These are phyloP conservation scores for Brenthis hecate DNA, from an alignment of 2,888 invertebrate species.

Conservation along the genomic window DNA sequence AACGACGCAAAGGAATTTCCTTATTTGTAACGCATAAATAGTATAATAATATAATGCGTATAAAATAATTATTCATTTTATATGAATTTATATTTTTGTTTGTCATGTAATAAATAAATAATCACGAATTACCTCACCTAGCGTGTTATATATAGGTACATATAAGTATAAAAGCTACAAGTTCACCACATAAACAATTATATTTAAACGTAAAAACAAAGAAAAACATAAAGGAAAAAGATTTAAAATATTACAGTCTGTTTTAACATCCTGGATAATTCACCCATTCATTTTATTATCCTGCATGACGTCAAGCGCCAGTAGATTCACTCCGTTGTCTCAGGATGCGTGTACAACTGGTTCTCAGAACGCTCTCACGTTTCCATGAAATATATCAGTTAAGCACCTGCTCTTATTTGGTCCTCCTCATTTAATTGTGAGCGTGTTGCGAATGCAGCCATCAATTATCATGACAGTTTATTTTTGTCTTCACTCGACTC, in stretches of 20 bases:
- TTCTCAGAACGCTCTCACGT: slow-evolving; percentile 64
- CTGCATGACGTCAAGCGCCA: slow-evolving; percentile 58
- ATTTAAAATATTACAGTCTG: slow-evolving; percentile 13
- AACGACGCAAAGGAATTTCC: slow-evolving; percentile 38
- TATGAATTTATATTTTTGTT: too few species aligned
- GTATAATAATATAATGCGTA: not conserved
- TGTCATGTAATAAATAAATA: too few species aligned
- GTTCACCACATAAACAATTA: too few species aligned
- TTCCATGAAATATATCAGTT: slow-evolving; percentile 62
- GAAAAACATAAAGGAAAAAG: slow-evolving; percentile 14
- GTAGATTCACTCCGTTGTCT: slow-evolving; percentile 46
- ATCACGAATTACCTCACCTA: not conserved
- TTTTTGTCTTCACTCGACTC: slow-evolving; percentile 48
- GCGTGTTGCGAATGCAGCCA: slow-evolving; percentile 58
- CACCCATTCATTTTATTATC: slow-evolving; percentile 31
- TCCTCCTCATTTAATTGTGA: slow-evolving; percentile 60
- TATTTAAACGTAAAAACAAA: not conserved
- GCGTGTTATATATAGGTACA: not conserved
- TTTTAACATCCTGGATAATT: slow-evolving; percentile 22
- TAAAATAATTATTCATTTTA: not conserved
- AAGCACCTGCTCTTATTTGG: slow-evolving; percentile 69
- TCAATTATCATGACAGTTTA: slow-evolving; percentile 63
- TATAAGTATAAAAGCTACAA: not conserved
- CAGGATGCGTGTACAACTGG: slow-evolving; percentile 50
- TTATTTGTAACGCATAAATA: not conserved